phyloP scores from a whole-genome alignment of 2,888 invertebrate species.

The Parnassius smintheus region DNA sequence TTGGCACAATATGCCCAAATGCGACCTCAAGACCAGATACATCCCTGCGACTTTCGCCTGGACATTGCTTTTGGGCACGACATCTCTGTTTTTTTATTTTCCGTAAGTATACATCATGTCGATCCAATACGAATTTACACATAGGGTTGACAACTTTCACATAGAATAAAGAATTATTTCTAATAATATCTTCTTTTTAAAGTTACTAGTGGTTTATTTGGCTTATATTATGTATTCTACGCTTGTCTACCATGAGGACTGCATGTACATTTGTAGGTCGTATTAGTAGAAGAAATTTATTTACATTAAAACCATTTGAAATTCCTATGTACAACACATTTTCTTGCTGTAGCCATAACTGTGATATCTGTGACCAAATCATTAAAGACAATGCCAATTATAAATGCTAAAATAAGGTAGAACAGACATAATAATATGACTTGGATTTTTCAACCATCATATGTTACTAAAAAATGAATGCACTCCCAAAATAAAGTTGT shows the following conservation, averaged over 20 bases:
- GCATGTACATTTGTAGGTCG: constrained; percentile 9
- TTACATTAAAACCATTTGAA: constrained; percentile 25
- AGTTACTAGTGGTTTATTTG: constrained; percentile 48
- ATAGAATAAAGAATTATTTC: constrained; percentile 64
- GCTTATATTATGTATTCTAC: constrained; percentile 30
- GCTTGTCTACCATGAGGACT: neutral
- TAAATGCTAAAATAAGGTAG: neutral
- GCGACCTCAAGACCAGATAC: constrained; percentile 97
- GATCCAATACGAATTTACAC: constrained; percentile 61
- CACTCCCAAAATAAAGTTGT: too few species aligned
- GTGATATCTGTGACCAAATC: constrained; percentile 15
- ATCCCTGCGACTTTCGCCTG: constrained; percentile 99
- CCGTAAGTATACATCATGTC: constrained; percentile 90
- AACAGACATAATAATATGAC: too few species aligned
- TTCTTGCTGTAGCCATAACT: constrained; percentile 5
- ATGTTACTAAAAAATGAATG: too few species aligned
- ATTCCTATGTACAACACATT: constrained; percentile 15
- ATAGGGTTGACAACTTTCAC: constrained; percentile 78
- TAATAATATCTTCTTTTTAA: constrained; percentile 61
- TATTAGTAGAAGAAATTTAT: constrained; percentile 26
- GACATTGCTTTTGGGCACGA: constrained; percentile 95
- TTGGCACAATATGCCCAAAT: constrained; percentile 93
- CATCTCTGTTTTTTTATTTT: constrained; percentile 97
- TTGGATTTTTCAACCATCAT: too few species aligned
- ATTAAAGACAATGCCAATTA: constrained; percentile 16